Evolutionary conservation across 2,797 vertebrate genomes (phyloP).

Genomic region (Melanotaenia parkinsoni): DNA sequence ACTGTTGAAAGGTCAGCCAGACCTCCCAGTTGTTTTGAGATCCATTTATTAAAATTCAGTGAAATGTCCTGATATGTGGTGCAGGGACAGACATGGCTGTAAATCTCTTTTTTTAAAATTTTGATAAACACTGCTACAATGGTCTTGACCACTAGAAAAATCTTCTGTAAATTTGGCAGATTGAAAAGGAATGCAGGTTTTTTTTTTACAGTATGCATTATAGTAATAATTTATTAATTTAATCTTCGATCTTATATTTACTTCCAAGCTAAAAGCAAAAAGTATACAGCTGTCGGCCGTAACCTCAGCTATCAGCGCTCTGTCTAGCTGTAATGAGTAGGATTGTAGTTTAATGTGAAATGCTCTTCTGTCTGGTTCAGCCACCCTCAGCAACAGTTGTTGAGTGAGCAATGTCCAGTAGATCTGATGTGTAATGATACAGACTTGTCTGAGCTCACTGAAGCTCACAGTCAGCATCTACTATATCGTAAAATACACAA

Average conservation of each 20-base stretch:
- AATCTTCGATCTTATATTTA: background rate
- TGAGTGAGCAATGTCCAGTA: background rate
- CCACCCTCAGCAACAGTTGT: background rate
- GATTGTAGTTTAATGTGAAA: background rate
- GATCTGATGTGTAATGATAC: background rate
- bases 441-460: background rate
- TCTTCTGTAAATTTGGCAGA: background rate
- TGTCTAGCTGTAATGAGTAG: background rate
- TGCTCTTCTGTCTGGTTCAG: background rate
- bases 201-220: too few species aligned
- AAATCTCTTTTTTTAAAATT: too few species aligned
- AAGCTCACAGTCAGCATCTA: too few species aligned
- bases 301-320: background rate
- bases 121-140: too few species aligned
- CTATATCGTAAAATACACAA: too few species aligned
- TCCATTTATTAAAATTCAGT: too few species aligned
- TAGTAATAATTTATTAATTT: background rate
- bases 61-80: too few species aligned
- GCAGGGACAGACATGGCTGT: too few species aligned
- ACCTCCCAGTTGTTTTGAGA: background rate
- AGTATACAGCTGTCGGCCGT: background rate
- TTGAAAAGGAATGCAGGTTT: too few species aligned
- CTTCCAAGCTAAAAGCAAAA: too few species aligned
- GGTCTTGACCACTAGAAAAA: too few species aligned
- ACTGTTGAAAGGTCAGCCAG: background rate